Evolutionary conservation across 2,113 vertebrate species (phyloP), one percentile per base, ranked within the genome.

Genomic region (Cynoglossus semilaevis): DNA sequence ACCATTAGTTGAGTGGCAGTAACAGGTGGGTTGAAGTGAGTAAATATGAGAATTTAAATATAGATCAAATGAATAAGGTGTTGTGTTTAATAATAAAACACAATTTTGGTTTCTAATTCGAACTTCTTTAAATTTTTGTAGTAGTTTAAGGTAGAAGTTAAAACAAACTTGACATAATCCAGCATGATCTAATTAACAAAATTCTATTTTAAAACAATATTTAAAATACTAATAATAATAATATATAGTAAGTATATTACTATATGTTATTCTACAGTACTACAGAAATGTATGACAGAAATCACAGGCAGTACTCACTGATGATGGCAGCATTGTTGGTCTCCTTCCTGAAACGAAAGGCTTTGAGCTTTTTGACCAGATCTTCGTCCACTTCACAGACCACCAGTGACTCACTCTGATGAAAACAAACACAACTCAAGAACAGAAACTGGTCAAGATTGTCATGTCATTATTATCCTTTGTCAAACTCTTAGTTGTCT

Each of bases 311-410:
- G 15, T 29, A 89, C 96, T 97, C 88, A 99, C 96, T 99, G 75
- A 99, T 93, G 85, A 99, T 96, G 65, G 97, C 97, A 18, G 96
- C 97, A 55, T 99, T 98, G 74, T 93, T 96, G n/a, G 96, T 98
- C 87, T 94, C 94, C 88, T 97, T 98, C 58, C 96, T 94, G 85
- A 99, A 95, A 64, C 96, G 96, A 67, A 99, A 99, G 80, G 93
- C 92, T 75, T 83, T 91, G 84, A 99, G 88, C 89, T 93, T 98
- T 82, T 94, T 92, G 48, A 97, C 91, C 81, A 99, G 90, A 75
- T 95, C 93, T 88, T 92, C 92, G 2, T 96, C 95, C 85, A 99
- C 95, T 52, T 96, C 94, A 85, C 97, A 99, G 77, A 99, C 95
- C 70, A 95, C 94, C 87, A 98, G 92, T 81, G 95, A 93, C 74